A percentile compares a stretch with the other conserved stretches of the same genome.
Evolutionary conservation across 1,140 invertebrate genomes (phyloP).

Genomic region (Drosophila orosa): DNA sequence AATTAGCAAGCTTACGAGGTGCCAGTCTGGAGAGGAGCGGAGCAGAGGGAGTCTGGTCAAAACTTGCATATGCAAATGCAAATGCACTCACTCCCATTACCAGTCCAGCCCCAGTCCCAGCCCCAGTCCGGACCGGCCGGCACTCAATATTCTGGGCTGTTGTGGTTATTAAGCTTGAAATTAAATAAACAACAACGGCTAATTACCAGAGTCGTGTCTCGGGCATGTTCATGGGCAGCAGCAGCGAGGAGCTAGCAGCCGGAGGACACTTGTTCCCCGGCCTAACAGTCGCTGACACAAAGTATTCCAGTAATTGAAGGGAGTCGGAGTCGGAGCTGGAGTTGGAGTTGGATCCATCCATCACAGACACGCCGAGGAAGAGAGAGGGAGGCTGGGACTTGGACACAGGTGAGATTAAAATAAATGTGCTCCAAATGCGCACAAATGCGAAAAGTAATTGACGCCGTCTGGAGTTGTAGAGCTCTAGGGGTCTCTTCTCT

Average conservation of each 20-base stretch:
- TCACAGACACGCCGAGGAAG: conserved; percentile 13
- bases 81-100: conserved; percentile 25
- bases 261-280: conserved; percentile 46
- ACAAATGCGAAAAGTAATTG: conserved; percentile 81
- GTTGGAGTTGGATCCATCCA: conserved; percentile 29
- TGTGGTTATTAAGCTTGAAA: conserved; percentile 48
- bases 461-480: conserved; percentile 41
- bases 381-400: not conserved
- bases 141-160: conserved; percentile 31
- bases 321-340: not conserved
- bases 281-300: conserved; percentile 71
- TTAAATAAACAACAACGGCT: conserved; percentile 72
- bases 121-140: not conserved
- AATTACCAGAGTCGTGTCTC: conserved; percentile 61
- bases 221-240: conserved; percentile 18
- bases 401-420: conserved; percentile 77
- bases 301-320: conserved; percentile 75
- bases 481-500: conserved; percentile 24
- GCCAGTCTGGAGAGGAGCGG: not conserved
- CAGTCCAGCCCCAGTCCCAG: not conserved
- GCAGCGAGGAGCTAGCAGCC: not conserved
- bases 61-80: conserved; percentile 35
- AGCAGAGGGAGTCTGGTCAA: conserved; percentile 5
- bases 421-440: conserved; percentile 82
- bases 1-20: conserved; percentile 55